Evolutionary conservation across 1,140 invertebrate genomes (phyloP), one percentile per base, ranked within the genome.

Genomic region (Drosophila quadrilineata): DNA sequence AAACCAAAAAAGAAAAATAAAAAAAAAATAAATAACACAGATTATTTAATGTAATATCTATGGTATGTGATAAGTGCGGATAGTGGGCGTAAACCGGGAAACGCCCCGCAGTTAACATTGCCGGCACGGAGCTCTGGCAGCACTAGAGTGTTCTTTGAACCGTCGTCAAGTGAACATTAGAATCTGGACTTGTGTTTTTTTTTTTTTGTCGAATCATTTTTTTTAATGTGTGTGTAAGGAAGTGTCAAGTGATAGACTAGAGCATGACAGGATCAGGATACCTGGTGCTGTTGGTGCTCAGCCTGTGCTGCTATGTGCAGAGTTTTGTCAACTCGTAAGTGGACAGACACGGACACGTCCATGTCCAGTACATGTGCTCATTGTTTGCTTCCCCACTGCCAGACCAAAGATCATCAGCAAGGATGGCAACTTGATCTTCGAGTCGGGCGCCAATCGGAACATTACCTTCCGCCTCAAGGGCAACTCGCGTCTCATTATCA

Each of bases 351-450:
- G 6, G 3, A 2, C n/a, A 29, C 3, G 3, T 10, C 10, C 0
- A 9, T 9, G 12, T 45, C 12, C 26, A 5, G 12, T 16, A 10
- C 17, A 3, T 31, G 19, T 22, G 10, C 40, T 45, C 3, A 3
- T 24, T 5, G 1, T 9, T 10, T 8, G 4, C 6, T 16, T 41
- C 16, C 4, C 9, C 3, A 3, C 3, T 24, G 3, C 21, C 62
- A 93, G 94, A 43, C 93, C 94, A 0, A 91, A 92, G 84, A 91
- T 94, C 33, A 91, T 92, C 59, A 90, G 92, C 8, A 87, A 87
- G 14, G 91, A 93, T 89, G 94, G 94, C 45, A 91, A 94, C 87
- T 88, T 94, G n/a, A 90, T 92, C 49, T 91, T 95, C 16, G 91
- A 92, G 58, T 91, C 93, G 31, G 93, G 93, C 0, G 90, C 91